Evolutionary conservation across 1,140 invertebrate genomes (phyloP), one percentile per base, ranked within the genome.

Genomic region (Andrena cerasifolii): DNA sequence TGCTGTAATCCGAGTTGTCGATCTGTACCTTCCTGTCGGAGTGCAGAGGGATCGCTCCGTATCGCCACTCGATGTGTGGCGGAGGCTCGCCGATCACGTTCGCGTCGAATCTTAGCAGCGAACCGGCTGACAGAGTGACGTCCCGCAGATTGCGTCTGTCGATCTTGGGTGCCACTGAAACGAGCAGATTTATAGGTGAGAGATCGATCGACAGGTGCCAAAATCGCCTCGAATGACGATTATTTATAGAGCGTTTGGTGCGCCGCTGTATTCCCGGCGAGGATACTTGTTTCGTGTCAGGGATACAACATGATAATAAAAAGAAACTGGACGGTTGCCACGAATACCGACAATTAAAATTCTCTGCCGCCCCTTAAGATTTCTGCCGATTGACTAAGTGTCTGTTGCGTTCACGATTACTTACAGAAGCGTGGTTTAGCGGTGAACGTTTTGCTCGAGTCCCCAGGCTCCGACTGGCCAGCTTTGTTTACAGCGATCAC

Each of bases 401-500:
- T 51, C 24, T 21, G 21, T n/a, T n/a, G 14, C 0, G n/a, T 4
- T 59, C n/a, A 14, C 10, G 80, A 31, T 68, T 73, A 93, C 95
- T 94, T 93, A 95, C 95, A 91, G 93, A 96, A 98, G 68, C 97
- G 94, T 16, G 98, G 97, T 92, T 99, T 99, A 58, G 98, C 98
- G 79, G 95, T 94, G 88, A 99, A 98, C 74, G 95, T 95, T 91
- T 97, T 98, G 91, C 97, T 97, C 14, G 96, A 93, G 51, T 98
- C 96, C 1, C 96, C 96, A 0, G 98, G 97, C 86, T 97, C 96
- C 59, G 97, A 98, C 89, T 96, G 95, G 1, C 98, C 98, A 72
- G 97, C 98, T 91, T 98, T 98, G 91, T 99, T 99, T 31, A 98
- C 94, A 43, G 99, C 98, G 85, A 97, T 97, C 3, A 99, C 97